phyloP scores from a whole-genome alignment of 2,797 vertebrate species.

The Sandelia bainsii region DNA sequence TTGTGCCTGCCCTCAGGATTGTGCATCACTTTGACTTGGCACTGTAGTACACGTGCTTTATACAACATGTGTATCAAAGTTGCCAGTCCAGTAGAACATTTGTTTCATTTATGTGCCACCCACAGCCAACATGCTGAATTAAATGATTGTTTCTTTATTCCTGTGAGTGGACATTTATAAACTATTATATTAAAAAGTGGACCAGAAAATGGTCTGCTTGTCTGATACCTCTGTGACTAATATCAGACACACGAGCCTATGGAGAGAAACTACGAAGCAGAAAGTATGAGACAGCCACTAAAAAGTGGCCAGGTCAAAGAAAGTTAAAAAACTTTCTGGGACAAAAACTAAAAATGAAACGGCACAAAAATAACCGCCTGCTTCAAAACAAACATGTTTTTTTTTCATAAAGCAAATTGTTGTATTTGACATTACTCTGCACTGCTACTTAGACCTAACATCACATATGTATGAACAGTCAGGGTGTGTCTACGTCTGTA shows the following conservation, averaged over 20 bases:
- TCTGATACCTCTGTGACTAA: conserved; percentile 15
- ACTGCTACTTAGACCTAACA: background rate
- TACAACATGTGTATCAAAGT: conserved; percentile 10
- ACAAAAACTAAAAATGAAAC: background rate
- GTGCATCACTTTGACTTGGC: conserved; percentile 22
- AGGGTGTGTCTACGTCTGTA: background rate
- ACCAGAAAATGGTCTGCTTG: background rate
- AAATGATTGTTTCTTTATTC: background rate
- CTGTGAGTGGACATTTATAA: background rate
- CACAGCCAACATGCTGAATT: background rate
- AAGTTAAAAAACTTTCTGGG: background rate
- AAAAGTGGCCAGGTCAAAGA: no score
- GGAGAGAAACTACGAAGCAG: background rate
- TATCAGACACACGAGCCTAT: background rate
- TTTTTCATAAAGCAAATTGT: background rate
- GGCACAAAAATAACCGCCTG: background rate
- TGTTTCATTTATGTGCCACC: background rate
- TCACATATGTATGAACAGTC: no score
- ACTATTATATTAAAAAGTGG: fast-evolving
- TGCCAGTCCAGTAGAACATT: conserved; percentile 29
- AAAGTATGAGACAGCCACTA: background rate
- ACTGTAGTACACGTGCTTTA: background rate
- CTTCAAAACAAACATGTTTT: background rate
- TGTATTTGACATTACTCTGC: background rate
- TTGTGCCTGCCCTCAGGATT: background rate